Percentiles rank a stretch among this genome's conserved stretches.
phyloP scores from a whole-genome alignment of 2,113 vertebrate species.

The Trematocara unimaculatum region DNA sequence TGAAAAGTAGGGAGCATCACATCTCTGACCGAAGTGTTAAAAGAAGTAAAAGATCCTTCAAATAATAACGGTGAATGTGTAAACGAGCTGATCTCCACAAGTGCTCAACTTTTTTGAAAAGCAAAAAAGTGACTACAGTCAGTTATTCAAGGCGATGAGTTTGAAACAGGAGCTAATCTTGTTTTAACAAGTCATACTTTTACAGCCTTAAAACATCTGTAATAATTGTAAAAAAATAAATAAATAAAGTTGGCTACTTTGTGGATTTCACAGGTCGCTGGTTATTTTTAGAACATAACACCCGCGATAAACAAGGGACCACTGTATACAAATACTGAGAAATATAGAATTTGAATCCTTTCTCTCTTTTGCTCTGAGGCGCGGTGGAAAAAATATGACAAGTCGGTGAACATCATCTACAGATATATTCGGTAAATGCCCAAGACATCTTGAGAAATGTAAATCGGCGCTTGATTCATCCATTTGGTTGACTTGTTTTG shows the following conservation, averaged over 20 bases:
- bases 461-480: accelerated
- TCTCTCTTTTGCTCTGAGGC: not conserved
- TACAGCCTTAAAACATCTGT: not conserved
- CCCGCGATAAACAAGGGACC: not conserved
- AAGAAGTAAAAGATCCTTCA: not conserved
- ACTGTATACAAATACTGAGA: not conserved
- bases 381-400: not conserved
- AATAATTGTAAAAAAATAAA: not conserved
- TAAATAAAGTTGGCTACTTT: not conserved
- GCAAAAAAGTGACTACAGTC: not conserved
- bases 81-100: not conserved
- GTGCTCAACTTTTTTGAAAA: not conserved
- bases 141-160: accelerated
- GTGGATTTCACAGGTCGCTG: not conserved
- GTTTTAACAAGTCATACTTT: not conserved
- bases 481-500: not conserved
- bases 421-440: not conserved
- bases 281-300: not conserved
- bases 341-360: not conserved
- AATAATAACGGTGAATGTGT: not conserved
- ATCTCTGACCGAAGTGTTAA: not conserved
- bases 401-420: not conserved
- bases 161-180: not conserved
- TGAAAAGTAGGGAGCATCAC: not conserved
- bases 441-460: not conserved